Evolutionary conservation across 2,113 vertebrate species (phyloP), one percentile per base, ranked within the genome.

Genomic region (Notothenia rossii): DNA sequence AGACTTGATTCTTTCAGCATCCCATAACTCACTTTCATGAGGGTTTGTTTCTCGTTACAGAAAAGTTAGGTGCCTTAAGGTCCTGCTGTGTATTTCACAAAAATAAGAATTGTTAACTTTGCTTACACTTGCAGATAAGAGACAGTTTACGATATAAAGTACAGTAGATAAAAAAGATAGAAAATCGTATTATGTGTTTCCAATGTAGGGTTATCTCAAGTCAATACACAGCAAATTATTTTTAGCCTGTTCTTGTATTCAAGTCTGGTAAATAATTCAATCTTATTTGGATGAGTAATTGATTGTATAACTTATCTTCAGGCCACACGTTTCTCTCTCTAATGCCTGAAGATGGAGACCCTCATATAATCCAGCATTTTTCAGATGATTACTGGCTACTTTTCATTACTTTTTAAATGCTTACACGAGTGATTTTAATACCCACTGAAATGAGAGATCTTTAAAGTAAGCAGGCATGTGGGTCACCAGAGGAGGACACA

Each of bases 1-100:
- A 90, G 88, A 84, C 88, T 90, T 58, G 82, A 84, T 92, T 93
- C 88, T 89, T 92, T 93, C 85, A 84, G 81, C 87, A 66, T 90
- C 79, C 72, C 83, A 72, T 87, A 77, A 86, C 72, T 91, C 81
- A 85, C 59, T 54, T 29, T 69, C 59, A 76, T 62, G 66, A 60
- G 36, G 62, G 84, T 49, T 54, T 63, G 13, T 67, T 73, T n/a
- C 62, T 54, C 43, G 1, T 10, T 10, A 43, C 10, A 50, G 7
- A n/a, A 59, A 40, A 53, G 56, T 43, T 25, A 15, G 60, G 59
- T 13, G 70, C 54, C 59, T 67, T 58, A 17, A 20, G 51, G 73
- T 82, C 64, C 77, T 62, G 68, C 40, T 33, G 79, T 71, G 65
- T 43, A 58, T 86, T 85, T 86, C 33, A 55, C 48, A 40, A 18